These are phyloP conservation scores for Cosmopolites sordidus DNA, from an alignment of 2,888 invertebrate genomes.

Conservation along the genomic window DNA sequence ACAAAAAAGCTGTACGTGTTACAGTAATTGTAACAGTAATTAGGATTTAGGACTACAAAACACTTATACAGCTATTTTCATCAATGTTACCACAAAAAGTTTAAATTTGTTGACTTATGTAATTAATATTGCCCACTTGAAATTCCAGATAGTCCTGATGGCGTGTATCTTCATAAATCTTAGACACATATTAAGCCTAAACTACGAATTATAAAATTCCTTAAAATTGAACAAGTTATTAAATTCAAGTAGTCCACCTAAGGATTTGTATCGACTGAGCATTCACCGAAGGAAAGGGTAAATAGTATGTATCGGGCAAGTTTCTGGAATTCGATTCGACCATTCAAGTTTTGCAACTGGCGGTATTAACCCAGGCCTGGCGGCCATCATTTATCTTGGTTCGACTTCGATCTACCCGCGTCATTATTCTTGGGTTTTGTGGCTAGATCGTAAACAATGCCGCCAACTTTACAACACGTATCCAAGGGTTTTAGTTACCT, in stretches of 20 bases:
- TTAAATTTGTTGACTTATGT: no score
- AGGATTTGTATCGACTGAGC: slow-evolving; percentile 37
- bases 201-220: slow-evolving; percentile 39
- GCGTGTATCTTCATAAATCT: slow-evolving; percentile 19
- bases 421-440: slow-evolving; percentile 48
- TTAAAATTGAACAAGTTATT: slow-evolving; percentile 34
- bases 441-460: slow-evolving; percentile 49
- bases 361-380: slow-evolving; percentile 48
- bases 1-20: no score
- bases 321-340: slow-evolving; percentile 34
- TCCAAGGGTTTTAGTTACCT: slow-evolving; percentile 49
- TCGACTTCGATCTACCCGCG: slow-evolving; percentile 44
- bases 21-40: no score
- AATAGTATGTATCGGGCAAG: slow-evolving; percentile 38
- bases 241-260: slow-evolving; percentile 27
- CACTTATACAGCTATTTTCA: no score
- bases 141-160: slow-evolving; percentile 16
- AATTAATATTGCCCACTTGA: slow-evolving; percentile 19
- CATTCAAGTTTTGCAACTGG: slow-evolving; percentile 47
- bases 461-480: slow-evolving; percentile 48
- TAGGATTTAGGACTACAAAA: no score
- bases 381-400: slow-evolving; percentile 50
- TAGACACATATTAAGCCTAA: slow-evolving; percentile 5
- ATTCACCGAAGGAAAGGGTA: slow-evolving; percentile 21
- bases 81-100: no score